phyloP scores from a whole-genome alignment of 2,113 vertebrate species.

The Hirundichthys speculiger region DNA sequence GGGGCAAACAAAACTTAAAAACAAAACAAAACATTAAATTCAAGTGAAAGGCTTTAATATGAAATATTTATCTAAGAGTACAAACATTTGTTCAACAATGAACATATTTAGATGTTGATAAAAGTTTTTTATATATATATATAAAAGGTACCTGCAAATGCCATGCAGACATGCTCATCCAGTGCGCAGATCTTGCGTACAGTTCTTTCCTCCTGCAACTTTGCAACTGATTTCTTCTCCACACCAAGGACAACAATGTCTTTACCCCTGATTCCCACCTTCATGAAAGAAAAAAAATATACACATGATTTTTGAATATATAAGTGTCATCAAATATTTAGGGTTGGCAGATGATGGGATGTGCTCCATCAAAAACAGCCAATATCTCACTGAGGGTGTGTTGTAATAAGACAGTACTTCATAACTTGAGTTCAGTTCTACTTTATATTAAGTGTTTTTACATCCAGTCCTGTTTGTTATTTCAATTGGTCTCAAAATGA shows the following conservation, averaged over 20 bases:
- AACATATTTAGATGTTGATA: no score
- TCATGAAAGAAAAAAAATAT: neutral
- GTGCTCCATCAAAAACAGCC: neutral
- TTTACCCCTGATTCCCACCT: slow-evolving; percentile 87
- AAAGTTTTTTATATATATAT: no score
- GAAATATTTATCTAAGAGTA: no score
- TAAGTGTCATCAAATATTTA: neutral
- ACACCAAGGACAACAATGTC: slow-evolving; percentile 86
- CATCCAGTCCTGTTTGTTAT: neutral
- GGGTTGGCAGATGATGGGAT: neutral
- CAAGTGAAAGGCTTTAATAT: no score
- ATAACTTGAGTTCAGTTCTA: neutral
- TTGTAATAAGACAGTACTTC: neutral
- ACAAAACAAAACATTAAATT: no score
- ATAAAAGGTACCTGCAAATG: slow-evolving; percentile 81
- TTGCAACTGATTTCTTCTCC: slow-evolving; percentile 86
- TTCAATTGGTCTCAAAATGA: no score
- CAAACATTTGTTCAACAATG: no score
- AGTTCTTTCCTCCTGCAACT: slow-evolving; percentile 87
- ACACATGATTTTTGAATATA: neutral
- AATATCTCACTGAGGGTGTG: neutral
- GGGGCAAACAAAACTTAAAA: no score
- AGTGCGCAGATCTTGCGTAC: slow-evolving; percentile 85
- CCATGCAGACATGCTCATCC: slow-evolving; percentile 88
- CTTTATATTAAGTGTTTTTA: no score